A percentile compares a stretch with the other conserved stretches of the same genome.
Evolutionary conservation across 2,113 vertebrate species (phyloP).

Genomic region (Amphilophus citrinellus): DNA sequence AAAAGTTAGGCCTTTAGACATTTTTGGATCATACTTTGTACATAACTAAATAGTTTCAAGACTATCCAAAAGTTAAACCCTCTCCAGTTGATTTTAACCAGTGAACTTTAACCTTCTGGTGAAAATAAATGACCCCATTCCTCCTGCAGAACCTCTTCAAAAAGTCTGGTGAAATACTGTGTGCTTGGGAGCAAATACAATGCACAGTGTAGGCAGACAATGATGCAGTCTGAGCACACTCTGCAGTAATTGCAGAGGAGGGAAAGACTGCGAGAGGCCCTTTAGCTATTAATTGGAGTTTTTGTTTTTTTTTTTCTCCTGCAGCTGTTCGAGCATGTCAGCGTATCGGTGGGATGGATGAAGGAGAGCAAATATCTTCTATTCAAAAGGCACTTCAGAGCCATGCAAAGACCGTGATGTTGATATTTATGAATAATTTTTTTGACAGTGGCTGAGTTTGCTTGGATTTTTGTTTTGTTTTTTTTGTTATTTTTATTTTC

Average conservation of each 20-base stretch:
- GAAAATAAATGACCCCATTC: not conserved
- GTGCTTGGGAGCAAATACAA: not conserved
- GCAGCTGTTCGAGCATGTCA: not conserved
- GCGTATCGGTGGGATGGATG: constrained; percentile 28
- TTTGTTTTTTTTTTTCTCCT: constrained; percentile 2
- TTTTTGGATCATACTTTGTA: not conserved
- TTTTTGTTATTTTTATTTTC: not conserved
- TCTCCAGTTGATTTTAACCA: not conserved
- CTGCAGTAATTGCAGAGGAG: constrained; percentile 28
- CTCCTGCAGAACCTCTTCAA: not conserved
- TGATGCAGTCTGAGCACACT: constrained; percentile 28
- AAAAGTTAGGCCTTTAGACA: not conserved
- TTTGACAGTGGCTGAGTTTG: constrained; percentile 23
- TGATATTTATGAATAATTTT: constrained; percentile 66
- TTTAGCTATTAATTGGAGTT: constrained; percentile 52
- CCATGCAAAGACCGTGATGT: constrained; percentile 27
- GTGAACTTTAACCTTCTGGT: not conserved
- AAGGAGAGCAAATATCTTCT: constrained; percentile 55
- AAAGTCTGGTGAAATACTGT: not conserved
- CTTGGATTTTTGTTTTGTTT: not conserved
- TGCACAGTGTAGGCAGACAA: not conserved
- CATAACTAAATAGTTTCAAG: not conserved
- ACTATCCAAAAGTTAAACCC: not conserved
- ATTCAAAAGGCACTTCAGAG: constrained; percentile 67
- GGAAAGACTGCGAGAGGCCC: constrained; percentile 16